These are phyloP conservation scores for Cepphus grylle DNA, from an alignment of 2,113 vertebrate genomes.

Conservation along the genomic window DNA sequence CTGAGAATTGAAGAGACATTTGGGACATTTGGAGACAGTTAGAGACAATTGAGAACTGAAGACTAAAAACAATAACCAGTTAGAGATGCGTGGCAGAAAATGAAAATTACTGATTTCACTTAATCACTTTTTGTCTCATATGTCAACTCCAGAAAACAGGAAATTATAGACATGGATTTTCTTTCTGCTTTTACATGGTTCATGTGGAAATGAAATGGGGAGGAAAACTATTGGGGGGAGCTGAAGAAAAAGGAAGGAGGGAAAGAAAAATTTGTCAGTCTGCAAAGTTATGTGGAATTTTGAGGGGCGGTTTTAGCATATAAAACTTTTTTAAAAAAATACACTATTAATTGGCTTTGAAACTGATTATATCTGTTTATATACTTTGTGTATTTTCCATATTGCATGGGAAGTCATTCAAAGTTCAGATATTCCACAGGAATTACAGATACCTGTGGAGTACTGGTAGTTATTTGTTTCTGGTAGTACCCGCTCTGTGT, in stretches of 20 bases:
- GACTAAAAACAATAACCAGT: not conserved
- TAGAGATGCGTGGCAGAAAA: not conserved
- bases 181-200: not conserved
- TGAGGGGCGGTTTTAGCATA: not conserved
- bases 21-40: not conserved
- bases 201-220: not conserved
- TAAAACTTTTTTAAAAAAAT: not conserved
- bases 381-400: not conserved
- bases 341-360: not conserved
- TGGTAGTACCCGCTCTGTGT: not conserved
- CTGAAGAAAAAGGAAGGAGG: not conserved
- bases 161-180: not conserved
- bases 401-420: not conserved
- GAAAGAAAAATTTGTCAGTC: not conserved
- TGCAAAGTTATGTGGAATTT: not conserved
- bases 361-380: not conserved
- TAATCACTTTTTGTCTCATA: not conserved
- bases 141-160: not conserved
- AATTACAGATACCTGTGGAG: not conserved
- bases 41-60: not conserved
- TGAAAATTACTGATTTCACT: not conserved
- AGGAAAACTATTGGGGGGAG: not conserved
- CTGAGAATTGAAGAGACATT: not conserved
- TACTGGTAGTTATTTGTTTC: constrained; percentile 6
- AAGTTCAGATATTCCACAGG: not conserved